Base-by-base conservation (phyloP, 2,888 invertebrate species). In the Lasioglossum figueresi region DNA sequence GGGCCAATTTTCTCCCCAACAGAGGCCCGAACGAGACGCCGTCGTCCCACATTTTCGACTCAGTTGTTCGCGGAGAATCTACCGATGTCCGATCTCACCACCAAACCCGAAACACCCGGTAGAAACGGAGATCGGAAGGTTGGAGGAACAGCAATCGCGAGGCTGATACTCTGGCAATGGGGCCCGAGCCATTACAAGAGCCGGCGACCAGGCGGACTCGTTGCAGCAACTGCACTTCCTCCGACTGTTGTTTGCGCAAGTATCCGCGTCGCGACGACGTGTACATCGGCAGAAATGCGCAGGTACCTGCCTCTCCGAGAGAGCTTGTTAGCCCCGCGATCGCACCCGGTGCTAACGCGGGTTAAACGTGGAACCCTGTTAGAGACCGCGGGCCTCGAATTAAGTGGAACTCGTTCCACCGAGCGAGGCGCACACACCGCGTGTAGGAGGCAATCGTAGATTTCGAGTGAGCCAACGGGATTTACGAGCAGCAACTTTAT, bases 171-270 rank as follows among this genome's bases (percentile, higher is more conserved):
- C 40, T 19, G 37, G 63, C 59, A 45, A 40, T 45, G 74, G 68
- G n/a, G 23, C 40, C 19, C 19, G n/a, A 56, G 56, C 66, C 63
- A 56, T 76, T 82, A 68, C 63, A 56, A 68, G 72, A 82, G 63
- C 27, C 76, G 73, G 70, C 74, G 43, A 14, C 43, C 81, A 71
- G 76, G 43, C 76, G 76, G 40, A 70, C 43, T 82, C 80, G 56
- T 78, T 82, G 84, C 83, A 72, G 89, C 87, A 90, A 90, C 82
- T 83, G 86, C 83, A 89, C 90, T 90, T 90, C 87, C 89, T 88
- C 83, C 76, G 87, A 82, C 82, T 82, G 85, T 88, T 88, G 87
- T 89, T 90, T 90, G 90, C 90, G 85, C 90, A 90, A 88, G 84
- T 85, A 88, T 88, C 82, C 82, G 84, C 83, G 88, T 88, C 83